Evolutionary conservation across 2,888 invertebrate genomes (phyloP), one percentile per base, ranked within the genome.

Genomic region (Macrosiphum euphorbiae): DNA sequence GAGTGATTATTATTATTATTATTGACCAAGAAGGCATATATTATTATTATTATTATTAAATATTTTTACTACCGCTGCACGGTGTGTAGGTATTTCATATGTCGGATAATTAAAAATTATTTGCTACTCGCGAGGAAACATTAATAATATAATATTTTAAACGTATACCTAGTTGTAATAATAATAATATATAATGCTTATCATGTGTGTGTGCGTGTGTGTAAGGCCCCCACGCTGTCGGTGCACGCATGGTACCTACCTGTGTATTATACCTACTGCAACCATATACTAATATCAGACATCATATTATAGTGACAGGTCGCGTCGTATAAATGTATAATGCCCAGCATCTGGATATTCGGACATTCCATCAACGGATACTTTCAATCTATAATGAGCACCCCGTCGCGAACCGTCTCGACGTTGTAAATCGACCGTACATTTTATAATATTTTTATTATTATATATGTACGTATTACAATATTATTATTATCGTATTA

Each of bases 321-420:
- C 67, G 47, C 67, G 67, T 90, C 78, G 44, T 44, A 24, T 67
- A 88, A 24, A 58, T 2, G 35, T 55, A 41, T 41, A n/a, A 35
- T 47, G n/a, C n/a, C 11, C 52, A 55, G n/a, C 61, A 41, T 89
- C 78, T 90, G 90, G 24, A 91, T 44, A 61, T 61, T 86, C 86
- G 58, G 91, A 92, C 85, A 85, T 91, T 91, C 91, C 91, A 91
- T 92, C 91, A 47, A 47, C 86, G 47, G 91, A 86, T 91, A 55
- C 28, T 84, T 90, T 90, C 50, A 86, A 91, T 91, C 91, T 91
- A 91, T 91, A 91, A 91, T 86, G 91, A 91, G 85, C 91, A 26
- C 86, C 91, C 91, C 86, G 91, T 35, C 91, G 86, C 58, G 91
- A 47, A 86, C 91, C 78, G 90, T 67, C 90, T 90, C 84, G 90